phyloP scores from a whole-genome alignment of 2,888 invertebrate species.

The Pollenia labialis region DNA sequence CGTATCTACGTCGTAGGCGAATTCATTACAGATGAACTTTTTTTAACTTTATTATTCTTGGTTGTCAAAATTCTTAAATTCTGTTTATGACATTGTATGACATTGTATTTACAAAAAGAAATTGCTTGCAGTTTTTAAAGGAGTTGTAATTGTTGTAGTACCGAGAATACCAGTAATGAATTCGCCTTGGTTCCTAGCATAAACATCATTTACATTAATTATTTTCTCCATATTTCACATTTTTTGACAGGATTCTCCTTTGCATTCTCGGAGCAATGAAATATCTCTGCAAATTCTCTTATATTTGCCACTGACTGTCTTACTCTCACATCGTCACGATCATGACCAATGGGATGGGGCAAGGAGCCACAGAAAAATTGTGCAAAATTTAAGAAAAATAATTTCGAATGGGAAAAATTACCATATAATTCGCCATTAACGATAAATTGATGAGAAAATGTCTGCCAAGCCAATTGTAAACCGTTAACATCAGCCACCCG shows the following conservation, averaged over 20 bases:
- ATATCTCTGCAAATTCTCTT: constrained; percentile 76
- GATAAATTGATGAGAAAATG: constrained; percentile 67
- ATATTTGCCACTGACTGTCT: constrained; percentile 76
- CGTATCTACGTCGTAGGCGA: too few relatives aligned
- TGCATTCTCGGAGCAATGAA: constrained; percentile 72
- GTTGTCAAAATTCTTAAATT: too few relatives aligned
- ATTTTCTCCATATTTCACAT: constrained; percentile 68
- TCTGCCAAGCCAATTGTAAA: constrained; percentile 78
- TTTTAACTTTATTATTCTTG: too few relatives aligned
- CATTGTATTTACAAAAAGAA: too few relatives aligned
- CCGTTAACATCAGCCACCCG: constrained; percentile 79
- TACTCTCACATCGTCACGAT: constrained; percentile 79
- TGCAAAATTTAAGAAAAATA: constrained; percentile 79
- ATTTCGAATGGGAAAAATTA: constrained; percentile 68
- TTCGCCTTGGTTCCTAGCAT: too few relatives aligned
- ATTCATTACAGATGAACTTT: too few relatives aligned
- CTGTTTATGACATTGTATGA: too few relatives aligned
- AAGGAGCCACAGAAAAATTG: constrained; percentile 80
- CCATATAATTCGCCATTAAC: background rate
- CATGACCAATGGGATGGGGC: constrained; percentile 78
- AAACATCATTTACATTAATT: background rate
- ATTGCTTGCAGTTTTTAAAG: too few relatives aligned
- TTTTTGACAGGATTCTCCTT: constrained; percentile 38
- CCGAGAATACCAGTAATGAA: too few relatives aligned
- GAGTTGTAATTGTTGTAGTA: too few relatives aligned